Conservation (phyloP, 2,888 invertebrate genomes). For the Drosophila nr. fundita region DNA sequence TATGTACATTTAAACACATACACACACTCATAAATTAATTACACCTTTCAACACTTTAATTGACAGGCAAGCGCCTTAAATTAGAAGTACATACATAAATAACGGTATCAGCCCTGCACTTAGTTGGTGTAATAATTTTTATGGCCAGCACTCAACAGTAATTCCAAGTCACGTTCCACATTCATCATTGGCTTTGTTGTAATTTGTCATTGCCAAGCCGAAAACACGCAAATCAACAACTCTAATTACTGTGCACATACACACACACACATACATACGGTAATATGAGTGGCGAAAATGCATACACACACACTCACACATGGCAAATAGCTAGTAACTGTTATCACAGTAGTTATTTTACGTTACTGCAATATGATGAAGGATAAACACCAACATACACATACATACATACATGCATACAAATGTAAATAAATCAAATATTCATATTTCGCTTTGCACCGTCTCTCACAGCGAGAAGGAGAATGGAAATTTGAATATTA, state of each 20-base stretch:
- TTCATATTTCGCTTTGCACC: not conserved
- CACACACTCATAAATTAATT: not conserved
- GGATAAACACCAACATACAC: not conserved
- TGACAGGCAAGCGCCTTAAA: not conserved
- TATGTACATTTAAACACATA: not conserved
- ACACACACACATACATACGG: not conserved
- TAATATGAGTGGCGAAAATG: not conserved
- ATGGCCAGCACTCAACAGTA: not conserved
- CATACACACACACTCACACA: not conserved
- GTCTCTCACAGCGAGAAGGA: not conserved
- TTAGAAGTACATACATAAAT: not conserved
- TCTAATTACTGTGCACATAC: not conserved
- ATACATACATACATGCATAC: not conserved
- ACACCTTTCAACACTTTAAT: conserved; percentile 8
- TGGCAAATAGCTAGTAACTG: not conserved
- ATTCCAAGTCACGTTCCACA: not conserved
- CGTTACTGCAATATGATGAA: not conserved
- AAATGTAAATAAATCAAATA: not conserved
- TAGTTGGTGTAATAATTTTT: not conserved
- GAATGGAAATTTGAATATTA: not conserved
- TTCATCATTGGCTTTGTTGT: conserved; percentile 1
- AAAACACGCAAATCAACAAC: conserved; percentile 4
- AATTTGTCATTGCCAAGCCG: not conserved
- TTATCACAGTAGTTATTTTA: not conserved
- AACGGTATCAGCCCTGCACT: conserved; percentile 8